These are phyloP conservation scores for Sebastes cheni DNA, from an alignment of 2,797 vertebrate species.

Conservation along the genomic window DNA sequence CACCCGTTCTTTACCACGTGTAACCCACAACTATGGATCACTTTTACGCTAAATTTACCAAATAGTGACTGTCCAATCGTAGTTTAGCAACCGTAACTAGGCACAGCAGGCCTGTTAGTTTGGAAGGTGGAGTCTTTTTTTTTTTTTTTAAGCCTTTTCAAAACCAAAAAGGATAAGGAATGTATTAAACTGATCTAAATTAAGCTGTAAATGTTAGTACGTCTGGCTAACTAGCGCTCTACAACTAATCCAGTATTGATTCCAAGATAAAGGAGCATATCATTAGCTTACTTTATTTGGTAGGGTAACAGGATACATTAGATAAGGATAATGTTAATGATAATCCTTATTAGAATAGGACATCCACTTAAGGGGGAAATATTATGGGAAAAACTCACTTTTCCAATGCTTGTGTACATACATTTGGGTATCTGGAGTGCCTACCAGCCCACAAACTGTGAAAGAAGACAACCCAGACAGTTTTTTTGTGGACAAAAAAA, in stretches of 20 bases:
- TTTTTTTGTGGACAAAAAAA: neutral
- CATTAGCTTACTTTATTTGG: neutral
- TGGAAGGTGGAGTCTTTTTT: neutral
- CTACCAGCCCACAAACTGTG: too few species aligned
- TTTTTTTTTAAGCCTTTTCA: neutral
- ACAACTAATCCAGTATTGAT: neutral
- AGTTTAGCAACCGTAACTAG: neutral
- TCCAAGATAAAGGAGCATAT: neutral
- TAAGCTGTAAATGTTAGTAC: neutral
- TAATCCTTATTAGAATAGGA: neutral
- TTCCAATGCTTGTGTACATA: too few species aligned
- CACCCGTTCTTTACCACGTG: slow-evolving; percentile 7
- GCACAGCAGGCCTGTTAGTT: neutral
- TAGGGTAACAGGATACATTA: neutral
- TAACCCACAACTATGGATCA: slow-evolving; percentile 14
- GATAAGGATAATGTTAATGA: neutral
- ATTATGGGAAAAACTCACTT: too few species aligned
- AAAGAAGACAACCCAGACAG: too few species aligned
- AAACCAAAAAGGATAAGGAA: neutral
- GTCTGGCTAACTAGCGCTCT: neutral
- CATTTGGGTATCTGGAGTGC: too few species aligned
- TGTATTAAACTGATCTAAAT: neutral
- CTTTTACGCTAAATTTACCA: neutral
- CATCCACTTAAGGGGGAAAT: neutral
- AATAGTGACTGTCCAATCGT: neutral